Evolutionary conservation across 2,888 invertebrate species (phyloP), one percentile per base, ranked within the genome.

Genomic region (Drosophila bunnanda): DNA sequence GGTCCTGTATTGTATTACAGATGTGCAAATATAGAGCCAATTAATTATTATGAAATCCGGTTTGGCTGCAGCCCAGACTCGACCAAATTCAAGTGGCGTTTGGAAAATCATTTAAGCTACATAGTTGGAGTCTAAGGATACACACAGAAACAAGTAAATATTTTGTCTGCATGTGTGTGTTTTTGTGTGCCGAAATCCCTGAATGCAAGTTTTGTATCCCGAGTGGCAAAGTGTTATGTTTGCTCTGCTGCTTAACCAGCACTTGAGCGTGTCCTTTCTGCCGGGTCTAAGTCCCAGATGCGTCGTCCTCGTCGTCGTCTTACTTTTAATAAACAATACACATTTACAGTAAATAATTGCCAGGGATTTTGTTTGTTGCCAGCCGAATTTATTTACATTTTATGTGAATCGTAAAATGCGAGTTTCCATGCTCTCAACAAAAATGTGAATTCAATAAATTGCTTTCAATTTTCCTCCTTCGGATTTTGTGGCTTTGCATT

Each of bases 331-430:
- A 87, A 85, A 88, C 80, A 89, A 89, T 78, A 80, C 79, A 82
- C 77, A 88, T 86, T 85, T 85, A 77, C 86, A 82, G 88, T 86
- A 88, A 89, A 86, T 89, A 86, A 86, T 89, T 86, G 86, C 78
- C 76, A 71, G 64, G 67, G 65, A 79, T 88, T 60, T 65, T 82
- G 60, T 44, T 83, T 81, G 59, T 73, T 76, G 73, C 67, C 64
- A 48, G 32, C 20, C 39, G 61, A 85, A 88, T 85, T 84, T 82
- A 67, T 69, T 67, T 67, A 60, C 46, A 57, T 71, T 50, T 44
- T 30, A 12, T 36, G 32, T 53, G 52, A 34, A n/a, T 46, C 28
- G 28, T 28, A n/a, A 46, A 28, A 22, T 50, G 64, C 34, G 13
- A 36, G 41, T 12, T 44, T 30, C 9, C 36, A 32, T 62, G n/a